Evolutionary conservation across 2,888 invertebrate genomes (phyloP).

Genomic region (Cataglyphis livida): DNA sequence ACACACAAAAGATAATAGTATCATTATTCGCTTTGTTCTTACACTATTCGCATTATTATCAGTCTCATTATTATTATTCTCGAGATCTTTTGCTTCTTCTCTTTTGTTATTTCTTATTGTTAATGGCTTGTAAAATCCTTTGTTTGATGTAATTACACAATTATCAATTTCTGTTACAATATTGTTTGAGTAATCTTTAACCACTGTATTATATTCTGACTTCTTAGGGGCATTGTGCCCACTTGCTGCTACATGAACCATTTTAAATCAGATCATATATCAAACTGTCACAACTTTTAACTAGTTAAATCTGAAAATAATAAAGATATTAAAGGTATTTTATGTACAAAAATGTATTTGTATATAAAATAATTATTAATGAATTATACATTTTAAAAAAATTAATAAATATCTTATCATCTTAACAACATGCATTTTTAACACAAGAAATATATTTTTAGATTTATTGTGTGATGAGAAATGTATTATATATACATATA

Average conservation of each 20-base stretch:
- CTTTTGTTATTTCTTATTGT: neutral
- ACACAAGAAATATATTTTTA: neutral
- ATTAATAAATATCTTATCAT: neutral
- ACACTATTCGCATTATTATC: neutral
- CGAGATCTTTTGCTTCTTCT: neutral
- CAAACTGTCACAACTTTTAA: neutral
- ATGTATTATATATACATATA: neutral
- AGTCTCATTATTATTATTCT: neutral
- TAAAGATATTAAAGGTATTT: constrained; percentile 11
- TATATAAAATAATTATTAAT: neutral
- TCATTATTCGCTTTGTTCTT: neutral
- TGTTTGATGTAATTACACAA: neutral
- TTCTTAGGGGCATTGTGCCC: neutral
- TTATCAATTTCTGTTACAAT: neutral
- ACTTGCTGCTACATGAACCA: neutral
- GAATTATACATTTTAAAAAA: neutral
- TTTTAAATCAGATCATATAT: constrained; percentile 1
- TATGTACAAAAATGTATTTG: neutral
- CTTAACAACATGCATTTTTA: neutral
- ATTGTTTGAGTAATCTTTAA: neutral
- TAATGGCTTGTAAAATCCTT: neutral
- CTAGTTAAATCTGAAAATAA: neutral
- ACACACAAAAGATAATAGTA: neutral
- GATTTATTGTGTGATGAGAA: neutral
- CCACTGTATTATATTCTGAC: neutral